A percentile compares a stretch with the other conserved stretches of the same genome.
phyloP scores from a whole-genome alignment of 2,797 vertebrate species.

The Lutjanus campechanus region DNA sequence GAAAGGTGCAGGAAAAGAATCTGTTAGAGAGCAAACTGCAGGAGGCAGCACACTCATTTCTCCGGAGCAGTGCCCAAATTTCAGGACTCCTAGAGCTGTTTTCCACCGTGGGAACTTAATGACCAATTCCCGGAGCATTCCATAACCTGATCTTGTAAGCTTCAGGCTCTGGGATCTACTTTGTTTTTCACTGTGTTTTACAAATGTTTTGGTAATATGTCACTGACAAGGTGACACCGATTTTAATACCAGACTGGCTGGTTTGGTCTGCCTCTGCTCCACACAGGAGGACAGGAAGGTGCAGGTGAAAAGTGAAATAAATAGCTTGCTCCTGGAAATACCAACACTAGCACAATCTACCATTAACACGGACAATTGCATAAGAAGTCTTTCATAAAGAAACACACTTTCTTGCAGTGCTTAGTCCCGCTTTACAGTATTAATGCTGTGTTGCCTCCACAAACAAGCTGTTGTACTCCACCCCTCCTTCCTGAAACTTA shows the following conservation, averaged over 20 bases:
- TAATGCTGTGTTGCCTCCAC: not conserved
- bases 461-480: not conserved
- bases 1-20: not conserved
- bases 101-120: not conserved
- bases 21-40: not conserved
- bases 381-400: not conserved
- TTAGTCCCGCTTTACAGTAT: too few relatives aligned
- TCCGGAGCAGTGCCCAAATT: not conserved
- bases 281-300: not conserved
- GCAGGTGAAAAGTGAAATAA: not conserved
- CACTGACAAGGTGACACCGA: not conserved
- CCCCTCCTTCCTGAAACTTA: not conserved
- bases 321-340: not conserved
- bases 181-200: not conserved
- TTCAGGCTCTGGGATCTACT: not conserved
- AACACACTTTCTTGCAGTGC: too few relatives aligned
- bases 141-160: not conserved
- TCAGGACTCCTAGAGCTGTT: not conserved
- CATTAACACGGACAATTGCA: not conserved
- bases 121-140: not conserved
- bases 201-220: not conserved
- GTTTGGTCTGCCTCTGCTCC: not conserved
- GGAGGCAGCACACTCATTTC: not conserved
- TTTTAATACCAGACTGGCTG: not conserved
- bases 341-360: not conserved